phyloP scores from a whole-genome alignment of 2,888 invertebrate species.

The Lacanobia wlatinum region DNA sequence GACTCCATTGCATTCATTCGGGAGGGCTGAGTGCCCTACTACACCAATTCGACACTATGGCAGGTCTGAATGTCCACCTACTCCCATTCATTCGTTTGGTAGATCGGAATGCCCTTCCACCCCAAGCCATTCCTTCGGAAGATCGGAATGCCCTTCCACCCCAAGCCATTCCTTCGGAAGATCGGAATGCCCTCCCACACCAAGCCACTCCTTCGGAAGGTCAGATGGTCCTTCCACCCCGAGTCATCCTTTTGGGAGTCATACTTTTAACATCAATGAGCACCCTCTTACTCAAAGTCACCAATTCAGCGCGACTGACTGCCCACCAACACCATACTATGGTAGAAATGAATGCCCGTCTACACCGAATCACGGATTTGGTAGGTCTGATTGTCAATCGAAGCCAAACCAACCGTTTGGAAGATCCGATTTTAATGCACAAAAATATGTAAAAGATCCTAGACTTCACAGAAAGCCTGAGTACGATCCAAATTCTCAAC shows the following conservation, averaged over 20 bases:
- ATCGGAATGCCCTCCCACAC: constrained; percentile 66
- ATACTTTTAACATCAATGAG: constrained; percentile 66
- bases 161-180: constrained; percentile 72
- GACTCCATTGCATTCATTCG: constrained; percentile 68
- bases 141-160: constrained; percentile 71
- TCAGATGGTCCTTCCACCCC: constrained; percentile 65
- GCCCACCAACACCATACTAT: constrained; percentile 66
- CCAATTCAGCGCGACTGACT: constrained; percentile 69
- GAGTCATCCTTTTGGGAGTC: constrained; percentile 69
- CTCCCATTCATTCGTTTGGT: constrained; percentile 67
- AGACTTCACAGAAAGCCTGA: constrained; percentile 79
- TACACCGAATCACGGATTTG: constrained; percentile 66
- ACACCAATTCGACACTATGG: constrained; percentile 77
- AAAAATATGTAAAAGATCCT: constrained; percentile 76
- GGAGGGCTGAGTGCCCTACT: constrained; percentile 73
- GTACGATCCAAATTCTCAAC: constrained; percentile 69
- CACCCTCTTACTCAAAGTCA: constrained; percentile 69
- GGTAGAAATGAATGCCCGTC: constrained; percentile 66
- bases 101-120: constrained; percentile 65
- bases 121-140: constrained; percentile 68
- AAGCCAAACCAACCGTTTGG: constrained; percentile 55
- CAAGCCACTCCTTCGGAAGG: constrained; percentile 68
- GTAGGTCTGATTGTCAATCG: constrained; percentile 57
- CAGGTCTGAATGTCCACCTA: constrained; percentile 64
- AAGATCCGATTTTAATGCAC: constrained; percentile 61